phyloP scores from a whole-genome alignment of 2,113 vertebrate genomes.

The Embiotoca jacksoni region DNA sequence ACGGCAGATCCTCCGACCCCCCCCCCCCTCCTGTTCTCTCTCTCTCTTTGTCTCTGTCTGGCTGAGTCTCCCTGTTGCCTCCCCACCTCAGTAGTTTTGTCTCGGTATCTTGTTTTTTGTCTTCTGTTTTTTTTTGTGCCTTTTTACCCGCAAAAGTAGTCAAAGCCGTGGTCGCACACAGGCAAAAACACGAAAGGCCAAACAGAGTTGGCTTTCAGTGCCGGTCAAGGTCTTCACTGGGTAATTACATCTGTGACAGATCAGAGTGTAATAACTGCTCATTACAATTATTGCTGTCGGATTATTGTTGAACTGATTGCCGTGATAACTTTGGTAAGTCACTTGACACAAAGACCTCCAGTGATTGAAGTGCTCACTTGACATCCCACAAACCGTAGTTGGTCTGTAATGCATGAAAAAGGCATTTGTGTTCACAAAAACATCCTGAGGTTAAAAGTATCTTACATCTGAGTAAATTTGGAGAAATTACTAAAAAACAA shows the following conservation, averaged over 20 bases:
- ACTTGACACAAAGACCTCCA: not conserved
- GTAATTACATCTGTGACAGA: constrained; percentile 44
- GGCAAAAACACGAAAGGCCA: not conserved
- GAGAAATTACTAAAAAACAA: not conserved
- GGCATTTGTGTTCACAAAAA: constrained; percentile 1
- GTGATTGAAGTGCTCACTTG: constrained; percentile 1
- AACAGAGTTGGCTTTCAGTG: constrained; percentile 8
- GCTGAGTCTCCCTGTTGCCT: not conserved
- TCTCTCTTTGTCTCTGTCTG: constrained; percentile 20
- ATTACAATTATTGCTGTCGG: constrained; percentile 28
- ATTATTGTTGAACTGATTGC: constrained; percentile 28
- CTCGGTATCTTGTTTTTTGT: constrained; percentile 16
- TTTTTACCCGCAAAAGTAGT: not conserved
- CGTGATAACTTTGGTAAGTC: constrained; percentile 11
- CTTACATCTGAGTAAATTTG: not conserved
- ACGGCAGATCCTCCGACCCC: constrained; percentile 44
- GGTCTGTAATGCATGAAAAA: not conserved
- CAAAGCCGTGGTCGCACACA: constrained; percentile 1
- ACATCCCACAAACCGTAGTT: not conserved
- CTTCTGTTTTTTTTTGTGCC: not conserved
- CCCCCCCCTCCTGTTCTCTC: too few species aligned
- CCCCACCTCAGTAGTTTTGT: constrained; percentile 27
- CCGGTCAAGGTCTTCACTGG: constrained; percentile 36
- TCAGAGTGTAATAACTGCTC: constrained; percentile 21
- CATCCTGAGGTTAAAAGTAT: not conserved